Evolutionary conservation across 2,797 vertebrate genomes (phyloP).

Genomic region (Cyclura pinguis): DNA sequence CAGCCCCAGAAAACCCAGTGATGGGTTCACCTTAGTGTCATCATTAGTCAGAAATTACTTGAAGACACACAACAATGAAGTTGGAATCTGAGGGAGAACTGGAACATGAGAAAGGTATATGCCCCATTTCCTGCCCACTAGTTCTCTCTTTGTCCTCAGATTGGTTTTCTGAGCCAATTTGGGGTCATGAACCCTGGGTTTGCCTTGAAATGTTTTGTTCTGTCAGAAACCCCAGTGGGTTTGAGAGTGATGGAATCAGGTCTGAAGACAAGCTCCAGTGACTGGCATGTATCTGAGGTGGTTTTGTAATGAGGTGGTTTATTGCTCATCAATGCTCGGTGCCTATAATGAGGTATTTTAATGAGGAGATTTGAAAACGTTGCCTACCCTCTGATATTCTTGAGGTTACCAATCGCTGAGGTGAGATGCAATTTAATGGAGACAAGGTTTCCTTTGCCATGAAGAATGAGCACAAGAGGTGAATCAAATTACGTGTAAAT

Average conservation of each 20-base stretch:
- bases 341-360: slow-evolving; percentile 33
- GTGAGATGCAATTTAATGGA: slow-evolving; percentile 31
- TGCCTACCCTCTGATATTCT: slow-evolving; percentile 52
- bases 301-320: slow-evolving; percentile 44
- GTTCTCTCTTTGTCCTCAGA: too few relatives aligned
- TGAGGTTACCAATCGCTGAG: slow-evolving; percentile 31
- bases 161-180: background rate
- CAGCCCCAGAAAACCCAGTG: too few relatives aligned
- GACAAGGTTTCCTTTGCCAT: slow-evolving; percentile 39
- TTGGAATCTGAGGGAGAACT: background rate
- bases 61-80: background rate
- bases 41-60: too few relatives aligned
- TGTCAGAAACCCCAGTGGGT: background rate
- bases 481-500: background rate
- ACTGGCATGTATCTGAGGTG: slow-evolving; percentile 25
- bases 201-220: background rate
- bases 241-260: background rate
- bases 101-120: background rate
- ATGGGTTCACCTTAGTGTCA: too few relatives aligned
- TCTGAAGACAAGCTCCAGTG: background rate
- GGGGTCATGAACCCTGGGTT: too few relatives aligned
- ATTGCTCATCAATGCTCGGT: slow-evolving; percentile 35
- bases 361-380: slow-evolving; percentile 37
- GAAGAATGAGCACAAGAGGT: slow-evolving; percentile 16
- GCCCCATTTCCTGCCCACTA: background rate